Conservation (phyloP, 2,888 invertebrate genomes). For the Eupsilia transversa region DNA sequence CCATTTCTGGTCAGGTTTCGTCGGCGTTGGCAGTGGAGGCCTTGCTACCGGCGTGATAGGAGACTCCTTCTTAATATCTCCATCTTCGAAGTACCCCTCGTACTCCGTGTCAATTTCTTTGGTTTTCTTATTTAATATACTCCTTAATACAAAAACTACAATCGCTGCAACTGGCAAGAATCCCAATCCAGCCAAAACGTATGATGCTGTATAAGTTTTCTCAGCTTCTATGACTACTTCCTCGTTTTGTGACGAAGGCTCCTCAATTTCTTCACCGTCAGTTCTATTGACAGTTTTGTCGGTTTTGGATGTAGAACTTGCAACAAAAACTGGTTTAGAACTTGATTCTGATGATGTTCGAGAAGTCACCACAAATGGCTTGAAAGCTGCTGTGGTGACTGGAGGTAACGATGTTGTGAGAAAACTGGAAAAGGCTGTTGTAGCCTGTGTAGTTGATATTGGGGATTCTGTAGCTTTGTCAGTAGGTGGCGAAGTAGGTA, state of each 20-base stretch:
- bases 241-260: slow-evolving; percentile 79
- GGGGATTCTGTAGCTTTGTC: slow-evolving; percentile 43
- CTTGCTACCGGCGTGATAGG: slow-evolving; percentile 90
- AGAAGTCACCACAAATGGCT: slow-evolving; percentile 84
- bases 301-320: slow-evolving; percentile 69
- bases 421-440: slow-evolving; percentile 62
- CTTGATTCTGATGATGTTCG: slow-evolving; percentile 85
- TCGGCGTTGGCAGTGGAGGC: slow-evolving; percentile 88
- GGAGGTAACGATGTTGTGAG: slow-evolving; percentile 64
- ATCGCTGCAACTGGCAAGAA: slow-evolving; percentile 91
- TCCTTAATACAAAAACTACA: slow-evolving; percentile 89
- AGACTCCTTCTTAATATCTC: slow-evolving; percentile 88
- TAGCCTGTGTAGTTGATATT: slow-evolving; percentile 57
- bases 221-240: slow-evolving; percentile 91
- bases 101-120: slow-evolving; percentile 91
- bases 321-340: slow-evolving; percentile 75
- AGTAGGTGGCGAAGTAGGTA: slow-evolving; percentile 44
- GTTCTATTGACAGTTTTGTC: slow-evolving; percentile 74
- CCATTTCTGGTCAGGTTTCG: slow-evolving; percentile 92
- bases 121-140: slow-evolving; percentile 89
- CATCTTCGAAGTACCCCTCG: slow-evolving; percentile 91
- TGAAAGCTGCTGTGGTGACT: slow-evolving; percentile 73
- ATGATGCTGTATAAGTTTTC: slow-evolving; percentile 91
- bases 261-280: slow-evolving; percentile 66
- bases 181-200: slow-evolving; percentile 91